phyloP scores from a whole-genome alignment of 2,888 invertebrate species.

The Eilema griseolum region DNA sequence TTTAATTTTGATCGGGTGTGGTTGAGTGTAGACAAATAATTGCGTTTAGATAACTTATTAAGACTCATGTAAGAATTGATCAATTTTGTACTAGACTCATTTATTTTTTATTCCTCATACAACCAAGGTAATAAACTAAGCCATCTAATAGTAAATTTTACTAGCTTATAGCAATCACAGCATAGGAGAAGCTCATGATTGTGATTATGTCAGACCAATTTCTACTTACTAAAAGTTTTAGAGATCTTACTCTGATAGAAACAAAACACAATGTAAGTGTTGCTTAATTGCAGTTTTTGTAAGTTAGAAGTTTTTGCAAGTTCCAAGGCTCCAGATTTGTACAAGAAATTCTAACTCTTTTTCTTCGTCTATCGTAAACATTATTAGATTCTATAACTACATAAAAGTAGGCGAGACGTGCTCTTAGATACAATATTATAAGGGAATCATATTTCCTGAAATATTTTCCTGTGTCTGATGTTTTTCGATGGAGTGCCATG shows the following conservation, averaged over 20 bases:
- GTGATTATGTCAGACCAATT: not conserved
- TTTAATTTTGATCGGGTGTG: conserved; percentile 64
- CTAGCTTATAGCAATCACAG: not conserved
- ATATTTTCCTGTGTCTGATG: conserved; percentile 44
- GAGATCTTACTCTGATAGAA: not conserved
- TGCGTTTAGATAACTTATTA: conserved; percentile 33
- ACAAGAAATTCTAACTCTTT: not conserved
- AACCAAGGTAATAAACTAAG: not conserved
- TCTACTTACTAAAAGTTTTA: not conserved
- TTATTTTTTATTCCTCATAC: not conserved
- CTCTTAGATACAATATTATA: conserved; percentile 21
- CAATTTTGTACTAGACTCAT: not conserved
- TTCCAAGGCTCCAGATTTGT: not conserved
- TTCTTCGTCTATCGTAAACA: not conserved
- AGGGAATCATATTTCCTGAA: conserved; percentile 37
- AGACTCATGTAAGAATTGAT: not conserved
- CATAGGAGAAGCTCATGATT: not conserved
- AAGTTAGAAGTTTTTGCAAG: not conserved
- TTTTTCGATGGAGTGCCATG: conserved; percentile 59
- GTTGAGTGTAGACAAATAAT: conserved; percentile 48
- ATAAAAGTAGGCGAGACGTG: not conserved
- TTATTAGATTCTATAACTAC: not conserved
- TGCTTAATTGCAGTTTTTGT: not conserved
- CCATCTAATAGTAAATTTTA: not conserved
- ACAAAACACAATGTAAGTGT: not conserved